These are phyloP conservation scores for Caenorhabditis sp. DNA, from an alignment of 2,888 invertebrate species.

Conservation along the genomic window DNA sequence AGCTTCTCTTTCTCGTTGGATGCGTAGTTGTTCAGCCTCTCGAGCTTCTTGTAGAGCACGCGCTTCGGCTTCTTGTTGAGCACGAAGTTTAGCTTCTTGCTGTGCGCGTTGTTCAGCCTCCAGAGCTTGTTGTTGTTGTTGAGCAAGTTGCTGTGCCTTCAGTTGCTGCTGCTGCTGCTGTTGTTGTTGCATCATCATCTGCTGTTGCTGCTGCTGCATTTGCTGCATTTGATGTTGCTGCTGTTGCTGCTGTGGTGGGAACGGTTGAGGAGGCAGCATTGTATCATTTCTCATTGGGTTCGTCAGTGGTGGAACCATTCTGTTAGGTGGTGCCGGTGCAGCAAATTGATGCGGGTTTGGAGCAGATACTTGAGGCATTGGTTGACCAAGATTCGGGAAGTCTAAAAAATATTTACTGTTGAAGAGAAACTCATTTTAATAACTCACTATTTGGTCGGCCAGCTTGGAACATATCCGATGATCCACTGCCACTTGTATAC, in stretches of 20 bases:
- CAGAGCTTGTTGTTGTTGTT: not conserved
- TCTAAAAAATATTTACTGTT: not conserved
- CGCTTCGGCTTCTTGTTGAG: constrained; percentile 2
- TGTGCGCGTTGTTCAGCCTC: not conserved
- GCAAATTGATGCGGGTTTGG: not conserved
- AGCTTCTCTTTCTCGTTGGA: too few species aligned
- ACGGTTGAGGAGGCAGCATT: not conserved
- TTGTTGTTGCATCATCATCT: constrained; percentile 9
- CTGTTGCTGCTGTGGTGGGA: constrained; percentile 4
- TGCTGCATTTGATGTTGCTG: constrained; percentile 2
- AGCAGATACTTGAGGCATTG: not conserved
- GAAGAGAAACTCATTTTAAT: not conserved
- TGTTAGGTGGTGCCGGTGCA: not conserved
- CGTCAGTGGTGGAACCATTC: not conserved
- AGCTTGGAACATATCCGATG: not conserved
- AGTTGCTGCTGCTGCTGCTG: constrained; percentile 4
- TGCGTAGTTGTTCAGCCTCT: too few species aligned
- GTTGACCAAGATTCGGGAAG: constrained; percentile 1
- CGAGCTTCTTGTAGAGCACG: not conserved
- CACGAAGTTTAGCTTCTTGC: constrained; percentile 6
- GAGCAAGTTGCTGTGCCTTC: constrained; percentile 3
- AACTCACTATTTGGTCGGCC: not conserved
- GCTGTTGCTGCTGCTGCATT: constrained; percentile 13
- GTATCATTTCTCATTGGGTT: not conserved
- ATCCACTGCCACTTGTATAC: not conserved